Evolutionary conservation across 2,113 vertebrate genomes (phyloP), one percentile per base, ranked within the genome.

Genomic region (Lepisosteus oculatus): DNA sequence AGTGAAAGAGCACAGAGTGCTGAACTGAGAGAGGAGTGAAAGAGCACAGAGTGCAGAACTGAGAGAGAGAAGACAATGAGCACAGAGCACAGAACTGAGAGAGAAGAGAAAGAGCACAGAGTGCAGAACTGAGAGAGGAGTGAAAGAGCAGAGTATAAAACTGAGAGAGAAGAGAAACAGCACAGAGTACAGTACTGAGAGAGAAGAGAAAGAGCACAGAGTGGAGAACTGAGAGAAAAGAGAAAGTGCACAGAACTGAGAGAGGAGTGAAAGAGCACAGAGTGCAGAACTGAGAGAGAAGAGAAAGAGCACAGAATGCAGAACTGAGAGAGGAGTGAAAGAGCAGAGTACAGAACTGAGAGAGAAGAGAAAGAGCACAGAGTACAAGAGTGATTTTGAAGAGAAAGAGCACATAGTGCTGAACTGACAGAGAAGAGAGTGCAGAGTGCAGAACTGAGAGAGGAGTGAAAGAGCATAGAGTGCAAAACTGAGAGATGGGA

Each of bases 251-350:
- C 13, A 61, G 13, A 61, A 17, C 8, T 55, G 11, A 72, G 15
- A 2, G n/a, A 41, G 67, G 54, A 44, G 17, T 11, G 14, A 41
- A 55, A 5, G 13, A n/a, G n/a, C 4, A 61, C 6, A 61, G 4
- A 43, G 54, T n/a, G n/a, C n/a, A n/a, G n/a, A n/a, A 69, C 6
- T 55, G 51, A 43, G 1, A 63, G 61, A 57, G 3, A 51, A 17
- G 45, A 63, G 42, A 15, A 61, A 14, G 42, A 75, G 41, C 17
- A 55, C 9, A 54, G 68, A 41, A 70, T 41, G 15, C 11, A 70
- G 29, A 2, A 57, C 15, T 65, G 54, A 44, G 54, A 67, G 14
- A 13, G 45, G n/a, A n/a, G n/a, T n/a, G n/a, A n/a, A n/a, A n/a
- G n/a, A 55, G 29, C 8, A 3, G 43, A n/a, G n/a, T n/a, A n/a